Base-by-base conservation (phyloP, 2,797 vertebrate species). In the Ctenopoma multispine region DNA sequence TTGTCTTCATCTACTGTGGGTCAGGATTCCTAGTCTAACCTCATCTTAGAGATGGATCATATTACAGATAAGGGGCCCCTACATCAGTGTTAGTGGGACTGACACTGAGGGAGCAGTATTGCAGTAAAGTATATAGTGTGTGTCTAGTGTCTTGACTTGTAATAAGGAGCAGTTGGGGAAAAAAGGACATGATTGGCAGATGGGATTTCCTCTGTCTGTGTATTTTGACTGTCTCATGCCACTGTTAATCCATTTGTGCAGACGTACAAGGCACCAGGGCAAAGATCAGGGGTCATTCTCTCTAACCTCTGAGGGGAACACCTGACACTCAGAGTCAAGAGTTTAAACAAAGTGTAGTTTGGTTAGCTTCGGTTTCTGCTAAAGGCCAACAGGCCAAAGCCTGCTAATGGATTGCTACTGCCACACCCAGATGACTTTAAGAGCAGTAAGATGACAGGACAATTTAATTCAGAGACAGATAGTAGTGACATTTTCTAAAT, bases 271-370 rank as follows among this genome's bases (percentile, higher is more conserved):
- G 54, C 72, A 63, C 44, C 31, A 44, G 79, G 63, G 46, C 71
- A 75, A 54, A 83, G 81, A 67, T 82, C 84, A 59, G 40, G 67
- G 89, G 81, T 87, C 51, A 10, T 70, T 63, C 57, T 59, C 41
- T 74, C 3, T 4, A 20, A 55, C 34, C 72, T 79, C 71, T 29
- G 71, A 41, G 63, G 71, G 68, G 31, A 83, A 77, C 84, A 89
- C 79, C 86, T 82, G 87, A 91, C 75, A 64, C 80, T 71, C 24
- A 7, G 67, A 87, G 83, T 90, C 86, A 87, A 89, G 74, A 85
- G 89, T 90, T 91, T 87, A 90, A 82, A 76, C 76, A 88, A 90
- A 89, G 84, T 85, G 69, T 79, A 20, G 53, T 72, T 63, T 66
- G 66, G 53, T 9, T 23, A 21, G 38, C 40, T 79, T 78, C 54